Conservation (phyloP, 2,888 invertebrate species). For the Troides oblongomaculatus region DNA sequence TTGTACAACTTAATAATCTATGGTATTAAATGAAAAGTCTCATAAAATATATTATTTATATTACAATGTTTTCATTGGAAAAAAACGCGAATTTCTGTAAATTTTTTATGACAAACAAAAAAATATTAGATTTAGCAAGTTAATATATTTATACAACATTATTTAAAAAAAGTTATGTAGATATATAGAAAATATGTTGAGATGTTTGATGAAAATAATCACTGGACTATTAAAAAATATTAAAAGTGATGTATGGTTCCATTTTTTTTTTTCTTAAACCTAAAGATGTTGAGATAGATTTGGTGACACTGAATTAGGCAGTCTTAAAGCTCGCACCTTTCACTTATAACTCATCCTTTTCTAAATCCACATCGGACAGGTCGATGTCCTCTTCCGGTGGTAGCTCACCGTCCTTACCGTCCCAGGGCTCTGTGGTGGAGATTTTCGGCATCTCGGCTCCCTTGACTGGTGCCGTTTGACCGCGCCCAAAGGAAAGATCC, state of each 20-base stretch:
- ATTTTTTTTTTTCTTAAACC: background rate
- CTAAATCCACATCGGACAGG: slow-evolving; percentile 92
- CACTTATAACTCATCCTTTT: slow-evolving; percentile 86
- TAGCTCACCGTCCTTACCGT: slow-evolving; percentile 95
- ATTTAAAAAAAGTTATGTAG: slow-evolving; percentile 1
- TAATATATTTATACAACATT: background rate
- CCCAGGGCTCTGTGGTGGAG: slow-evolving; percentile 88
- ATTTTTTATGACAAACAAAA: background rate
- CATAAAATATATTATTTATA: background rate
- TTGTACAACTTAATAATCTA: background rate
- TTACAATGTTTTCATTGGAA: background rate
- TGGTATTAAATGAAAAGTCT: background rate
- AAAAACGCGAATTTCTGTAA: background rate
- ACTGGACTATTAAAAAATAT: background rate
- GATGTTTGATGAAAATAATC: background rate
- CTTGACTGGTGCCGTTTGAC: slow-evolving; percentile 92
- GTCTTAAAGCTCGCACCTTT: slow-evolving; percentile 15
- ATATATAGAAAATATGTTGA: background rate
- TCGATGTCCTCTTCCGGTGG: slow-evolving; percentile 94
- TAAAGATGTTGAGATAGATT: slow-evolving; percentile 8
- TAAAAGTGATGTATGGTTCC: slow-evolving; percentile 4
- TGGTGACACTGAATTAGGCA: slow-evolving; percentile 10
- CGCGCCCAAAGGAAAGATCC: slow-evolving; percentile 95
- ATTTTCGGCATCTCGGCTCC: slow-evolving; percentile 90
- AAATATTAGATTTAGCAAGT: background rate